phyloP scores from a whole-genome alignment of 2,113 vertebrate genomes.

The Trachemys scripta region DNA sequence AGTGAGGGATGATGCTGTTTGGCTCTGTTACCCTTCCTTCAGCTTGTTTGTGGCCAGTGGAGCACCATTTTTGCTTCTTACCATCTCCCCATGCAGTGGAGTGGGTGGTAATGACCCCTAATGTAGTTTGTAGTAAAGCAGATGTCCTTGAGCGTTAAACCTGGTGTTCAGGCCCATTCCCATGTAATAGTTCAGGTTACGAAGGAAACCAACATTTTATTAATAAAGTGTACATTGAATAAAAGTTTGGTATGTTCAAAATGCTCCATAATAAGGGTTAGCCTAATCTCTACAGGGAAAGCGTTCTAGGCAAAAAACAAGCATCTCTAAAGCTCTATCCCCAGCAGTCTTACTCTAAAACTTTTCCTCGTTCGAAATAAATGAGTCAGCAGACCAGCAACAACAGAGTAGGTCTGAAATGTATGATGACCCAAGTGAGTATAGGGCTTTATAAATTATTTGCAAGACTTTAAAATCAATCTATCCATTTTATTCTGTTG shows the following conservation, averaged over 20 bases:
- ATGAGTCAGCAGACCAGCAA: not conserved
- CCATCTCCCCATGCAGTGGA: not conserved
- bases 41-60: not conserved
- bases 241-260: conserved; percentile 4
- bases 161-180: not conserved
- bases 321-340: not conserved
- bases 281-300: not conserved
- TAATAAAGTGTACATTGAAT: not conserved
- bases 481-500: not conserved
- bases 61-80: not conserved
- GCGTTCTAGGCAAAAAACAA: not conserved
- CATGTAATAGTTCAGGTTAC: not conserved
- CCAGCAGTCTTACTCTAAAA: not conserved
- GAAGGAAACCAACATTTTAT: conserved; percentile 11
- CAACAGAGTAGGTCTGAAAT: not conserved
- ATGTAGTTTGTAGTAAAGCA: not conserved
- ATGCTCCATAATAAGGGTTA: conserved; percentile 7
- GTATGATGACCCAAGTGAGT: not conserved
- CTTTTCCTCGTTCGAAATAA: not conserved
- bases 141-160: not conserved
- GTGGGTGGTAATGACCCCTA: too few relatives aligned
- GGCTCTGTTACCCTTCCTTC: not conserved
- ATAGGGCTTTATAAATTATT: conserved; percentile 20
- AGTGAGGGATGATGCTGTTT: not conserved
- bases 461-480: not conserved